Evolutionary conservation across 2,888 invertebrate species (phyloP).

Genomic region (Drosophila neonasuta): DNA sequence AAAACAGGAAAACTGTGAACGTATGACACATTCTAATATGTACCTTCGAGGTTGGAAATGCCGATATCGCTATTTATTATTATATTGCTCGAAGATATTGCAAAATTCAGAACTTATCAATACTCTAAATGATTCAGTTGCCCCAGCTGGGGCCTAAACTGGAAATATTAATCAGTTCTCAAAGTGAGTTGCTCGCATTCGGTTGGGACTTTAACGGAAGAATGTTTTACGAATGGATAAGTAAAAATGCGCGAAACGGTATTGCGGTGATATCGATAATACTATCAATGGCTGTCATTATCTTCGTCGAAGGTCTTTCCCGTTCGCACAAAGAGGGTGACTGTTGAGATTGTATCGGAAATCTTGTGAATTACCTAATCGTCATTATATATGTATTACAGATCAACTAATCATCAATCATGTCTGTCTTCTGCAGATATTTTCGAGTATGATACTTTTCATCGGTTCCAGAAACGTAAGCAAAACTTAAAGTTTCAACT

Average conservation of each 20-base stretch:
- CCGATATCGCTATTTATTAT: too few species aligned
- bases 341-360: background rate
- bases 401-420: conserved; percentile 39
- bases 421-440: conserved; percentile 48
- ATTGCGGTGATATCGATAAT: conserved; percentile 37
- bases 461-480: conserved; percentile 36
- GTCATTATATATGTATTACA: background rate
- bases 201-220: conserved; percentile 7
- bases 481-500: too few species aligned
- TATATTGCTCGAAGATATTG: too few species aligned
- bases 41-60: too few species aligned
- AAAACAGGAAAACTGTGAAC: too few species aligned
- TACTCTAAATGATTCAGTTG: background rate
- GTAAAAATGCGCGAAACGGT: conserved; percentile 11
- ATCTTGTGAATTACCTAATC: background rate
- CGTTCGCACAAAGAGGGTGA: conserved; percentile 18
- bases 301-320: background rate
- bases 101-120: background rate
- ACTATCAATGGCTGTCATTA: conserved; percentile 30
- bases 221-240: conserved; percentile 14
- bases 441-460: conserved; percentile 31
- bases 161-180: conserved; percentile 23
- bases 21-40: too few species aligned
- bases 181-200: background rate
- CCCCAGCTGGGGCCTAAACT: background rate